Conservation (phyloP, 2,113 vertebrate genomes). For the Morone saxatilis region DNA sequence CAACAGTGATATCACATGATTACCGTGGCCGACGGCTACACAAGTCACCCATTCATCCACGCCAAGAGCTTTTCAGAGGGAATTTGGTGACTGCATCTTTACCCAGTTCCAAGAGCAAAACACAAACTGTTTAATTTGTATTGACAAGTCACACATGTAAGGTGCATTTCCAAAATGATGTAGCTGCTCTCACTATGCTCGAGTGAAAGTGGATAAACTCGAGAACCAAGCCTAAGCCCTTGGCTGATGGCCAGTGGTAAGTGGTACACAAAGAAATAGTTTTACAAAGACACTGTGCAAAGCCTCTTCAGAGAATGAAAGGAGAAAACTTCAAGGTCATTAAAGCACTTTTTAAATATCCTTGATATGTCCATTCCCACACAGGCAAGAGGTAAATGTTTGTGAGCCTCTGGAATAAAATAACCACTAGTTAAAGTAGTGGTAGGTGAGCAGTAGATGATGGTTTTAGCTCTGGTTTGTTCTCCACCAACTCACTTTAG, state of each 20-base stretch:
- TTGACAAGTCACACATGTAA: not conserved
- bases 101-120: not conserved
- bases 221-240: slow-evolving; percentile 25
- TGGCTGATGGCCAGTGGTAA: slow-evolving; percentile 10
- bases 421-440: not conserved
- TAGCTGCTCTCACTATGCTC: not conserved
- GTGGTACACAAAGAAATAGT: slow-evolving; percentile 17
- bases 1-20: slow-evolving; percentile 66
- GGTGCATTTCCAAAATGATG: slow-evolving; percentile 3
- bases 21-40: slow-evolving; percentile 10
- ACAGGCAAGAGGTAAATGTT: not conserved
- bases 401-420: not conserved
- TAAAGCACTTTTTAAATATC: slow-evolving; percentile 4
- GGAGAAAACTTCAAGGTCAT: slow-evolving; percentile 5
- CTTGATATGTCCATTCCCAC: slow-evolving; percentile 24
- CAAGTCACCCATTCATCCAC: slow-evolving; percentile 46
- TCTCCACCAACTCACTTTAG: too few species aligned
- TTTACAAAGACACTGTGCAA: slow-evolving; percentile 16
- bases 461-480: not conserved
- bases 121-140: slow-evolving; percentile 17
- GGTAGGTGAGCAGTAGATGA: not conserved
- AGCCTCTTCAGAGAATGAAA: slow-evolving; percentile 3
- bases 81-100: not conserved
- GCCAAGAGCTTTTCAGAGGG: slow-evolving; percentile 30
- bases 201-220: slow-evolving; percentile 29